phyloP scores from a whole-genome alignment of 2,888 invertebrate species.

The Lepidochitona cinerea region DNA sequence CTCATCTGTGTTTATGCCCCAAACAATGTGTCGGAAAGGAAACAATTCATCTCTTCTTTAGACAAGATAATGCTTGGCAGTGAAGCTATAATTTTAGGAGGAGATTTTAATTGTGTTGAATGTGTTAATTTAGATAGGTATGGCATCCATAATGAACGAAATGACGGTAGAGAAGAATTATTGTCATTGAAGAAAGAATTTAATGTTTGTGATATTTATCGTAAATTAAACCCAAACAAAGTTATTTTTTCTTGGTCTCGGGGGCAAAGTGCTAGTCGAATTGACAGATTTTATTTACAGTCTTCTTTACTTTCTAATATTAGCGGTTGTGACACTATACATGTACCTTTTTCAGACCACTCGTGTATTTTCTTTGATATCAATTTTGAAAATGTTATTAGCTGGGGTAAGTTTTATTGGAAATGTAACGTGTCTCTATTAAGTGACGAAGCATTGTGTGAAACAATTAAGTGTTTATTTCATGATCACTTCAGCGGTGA shows the following conservation, averaged over 20 bases:
- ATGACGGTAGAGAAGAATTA: slow-evolving; percentile 9
- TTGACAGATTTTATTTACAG: not conserved
- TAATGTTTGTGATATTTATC: slow-evolving; percentile 16
- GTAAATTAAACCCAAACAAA: slow-evolving; percentile 14
- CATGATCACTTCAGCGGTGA: not conserved
- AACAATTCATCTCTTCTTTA: not conserved
- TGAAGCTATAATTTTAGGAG: slow-evolving; percentile 13
- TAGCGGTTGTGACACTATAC: not conserved
- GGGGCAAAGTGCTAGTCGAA: not conserved
- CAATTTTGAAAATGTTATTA: not conserved
- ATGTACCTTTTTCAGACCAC: not conserved
- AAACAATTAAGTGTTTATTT: not conserved
- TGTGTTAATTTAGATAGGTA: slow-evolving; percentile 17
- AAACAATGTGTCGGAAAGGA: not conserved
- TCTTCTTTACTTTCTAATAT: not conserved
- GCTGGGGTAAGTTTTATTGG: not conserved
- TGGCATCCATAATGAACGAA: slow-evolving; percentile 15
- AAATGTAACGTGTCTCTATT: not conserved
- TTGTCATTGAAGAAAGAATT: slow-evolving; percentile 13
- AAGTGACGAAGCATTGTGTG: not conserved
- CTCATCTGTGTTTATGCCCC: not conserved
- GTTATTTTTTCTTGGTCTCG: not conserved
- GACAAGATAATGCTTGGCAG: not conserved
- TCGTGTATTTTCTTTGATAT: not conserved
- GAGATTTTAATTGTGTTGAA: slow-evolving; percentile 28